Percentiles rank a stretch among this genome's conserved stretches.
phyloP scores from a whole-genome alignment of 64 coral and sea anemone species.

The Exaiptasia diaphana region DNA sequence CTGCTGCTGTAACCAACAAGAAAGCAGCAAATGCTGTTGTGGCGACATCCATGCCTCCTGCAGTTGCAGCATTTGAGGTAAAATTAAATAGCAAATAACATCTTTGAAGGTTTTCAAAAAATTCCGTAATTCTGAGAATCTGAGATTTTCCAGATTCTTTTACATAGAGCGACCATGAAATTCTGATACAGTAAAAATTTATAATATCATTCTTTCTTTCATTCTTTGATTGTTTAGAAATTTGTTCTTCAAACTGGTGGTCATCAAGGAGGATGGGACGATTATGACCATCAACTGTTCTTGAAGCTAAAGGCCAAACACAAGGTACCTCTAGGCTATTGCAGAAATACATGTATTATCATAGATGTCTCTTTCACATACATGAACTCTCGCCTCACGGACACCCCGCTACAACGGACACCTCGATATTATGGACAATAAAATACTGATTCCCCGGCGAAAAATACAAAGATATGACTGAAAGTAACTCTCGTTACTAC shows the following conservation, averaged over 20 bases:
- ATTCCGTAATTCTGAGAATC: not conserved
- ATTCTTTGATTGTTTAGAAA: conserved; percentile 35
- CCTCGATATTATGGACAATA: not conserved
- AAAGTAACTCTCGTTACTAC: not conserved
- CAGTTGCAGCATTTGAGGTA: conserved; percentile 90
- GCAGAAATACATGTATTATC: not conserved
- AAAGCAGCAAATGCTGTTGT: conserved; percentile 50
- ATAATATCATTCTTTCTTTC: not conserved
- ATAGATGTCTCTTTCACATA: not conserved
- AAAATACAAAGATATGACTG: not conserved
- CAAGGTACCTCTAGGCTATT: conserved; percentile 30
- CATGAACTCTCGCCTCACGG: not conserved
- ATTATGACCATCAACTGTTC: conserved; percentile 92
- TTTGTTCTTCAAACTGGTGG: conserved; percentile 90
- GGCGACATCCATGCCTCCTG: conserved; percentile 68
- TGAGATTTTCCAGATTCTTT: no score
- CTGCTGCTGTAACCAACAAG: conserved; percentile 64
- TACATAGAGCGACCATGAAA: not conserved
- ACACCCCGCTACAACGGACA: no score
- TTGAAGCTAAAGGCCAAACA: conserved; percentile 76
- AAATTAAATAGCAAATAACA: not conserved
- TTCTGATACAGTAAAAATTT: not conserved
- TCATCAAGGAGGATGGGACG: conserved; percentile 93
- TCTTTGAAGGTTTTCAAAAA: no score
- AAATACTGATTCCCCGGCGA: not conserved